Base-by-base conservation (phyloP, 1,140 invertebrate genomes). In the Carcinoscorpius rotundicauda region DNA sequence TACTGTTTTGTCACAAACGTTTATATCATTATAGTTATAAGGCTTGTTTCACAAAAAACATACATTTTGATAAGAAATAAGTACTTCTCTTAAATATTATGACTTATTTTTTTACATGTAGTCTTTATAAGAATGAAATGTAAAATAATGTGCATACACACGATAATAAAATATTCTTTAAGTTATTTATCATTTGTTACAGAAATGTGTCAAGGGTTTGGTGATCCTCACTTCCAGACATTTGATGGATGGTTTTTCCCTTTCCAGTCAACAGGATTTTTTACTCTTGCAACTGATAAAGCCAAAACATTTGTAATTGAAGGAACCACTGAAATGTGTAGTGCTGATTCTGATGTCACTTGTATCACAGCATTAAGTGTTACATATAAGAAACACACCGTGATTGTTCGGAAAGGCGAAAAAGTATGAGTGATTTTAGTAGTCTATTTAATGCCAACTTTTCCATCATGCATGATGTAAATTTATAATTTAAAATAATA, bases 191-290 rank as follows among this genome's bases (percentile, higher is more conserved):
- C 3, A 57, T 58, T 55, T 52, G 48, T 60, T 64, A 48, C 68
- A 83, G 82, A 81, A 71, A 73, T 79, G 1, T 91, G 89, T 72
- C 82, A 86, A 61, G 82, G 86, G 0, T 78, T 85, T 59, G 86
- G 87, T 2, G 82, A 84, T 53, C 82, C 86, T 1, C 83, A 87
- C 63, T 87, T 86, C 70, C 76, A 85, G 51, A 87, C 84, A 51
- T 91, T 88, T 67, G 87, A 91, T 75, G 81, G 82, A 50, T 82
- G 78, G 52, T 85, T 86, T 69, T 83, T 87, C 60, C 85, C 82
- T 0, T 85, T 86, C 68, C 81, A 84, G 67, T 85, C 84, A 49
- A 60, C 56, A 48, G 69, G 69, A 4, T 50, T 58, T 3, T 70
- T 68, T 52, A 61, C 66, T 5, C 66, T 70, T 2, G 66, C 67